Percentiles rank a stretch among this genome's conserved stretches.
These are phyloP conservation scores for Dromaius novaehollandiae DNA, from an alignment of 2,113 vertebrate genomes.

Conservation along the genomic window DNA sequence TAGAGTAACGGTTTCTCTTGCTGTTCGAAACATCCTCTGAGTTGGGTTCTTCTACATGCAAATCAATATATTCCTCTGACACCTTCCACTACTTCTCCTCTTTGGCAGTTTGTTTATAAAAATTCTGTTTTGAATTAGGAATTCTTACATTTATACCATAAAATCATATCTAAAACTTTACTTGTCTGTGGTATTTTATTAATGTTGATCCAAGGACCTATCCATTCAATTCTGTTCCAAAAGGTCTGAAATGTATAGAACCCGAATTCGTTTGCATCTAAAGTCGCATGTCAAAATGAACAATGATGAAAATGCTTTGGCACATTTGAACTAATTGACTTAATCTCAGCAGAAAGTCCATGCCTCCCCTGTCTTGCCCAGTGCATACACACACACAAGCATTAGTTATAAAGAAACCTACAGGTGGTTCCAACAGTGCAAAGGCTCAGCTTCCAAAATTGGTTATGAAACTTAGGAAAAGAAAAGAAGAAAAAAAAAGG, in stretches of 20 bases:
- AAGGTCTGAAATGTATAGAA: not conserved
- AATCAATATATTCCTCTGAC: not conserved
- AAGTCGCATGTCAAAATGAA: not conserved
- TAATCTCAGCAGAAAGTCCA: not conserved
- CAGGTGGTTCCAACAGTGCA: slow-evolving; percentile 22
- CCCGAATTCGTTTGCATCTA: not conserved
- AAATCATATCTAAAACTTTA: not conserved
- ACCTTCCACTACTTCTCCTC: not conserved
- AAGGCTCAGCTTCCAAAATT: slow-evolving; percentile 23
- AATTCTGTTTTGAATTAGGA: not conserved
- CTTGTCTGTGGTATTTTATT: not conserved
- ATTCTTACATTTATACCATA: not conserved
- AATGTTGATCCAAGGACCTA: not conserved
- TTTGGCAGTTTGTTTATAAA: not conserved
- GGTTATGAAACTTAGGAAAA: not conserved
- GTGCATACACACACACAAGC: not conserved
- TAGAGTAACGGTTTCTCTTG: not conserved
- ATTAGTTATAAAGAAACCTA: not conserved
- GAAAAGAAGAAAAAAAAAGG: not conserved
- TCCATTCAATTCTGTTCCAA: not conserved
- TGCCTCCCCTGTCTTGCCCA: not conserved
- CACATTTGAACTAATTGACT: not conserved
- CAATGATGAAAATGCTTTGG: not conserved
- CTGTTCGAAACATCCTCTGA: not conserved
- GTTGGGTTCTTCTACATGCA: not conserved